Evolutionary conservation across 2,888 invertebrate genomes (phyloP), one percentile per base, ranked within the genome.

Genomic region (Hetaerina titia): DNA sequence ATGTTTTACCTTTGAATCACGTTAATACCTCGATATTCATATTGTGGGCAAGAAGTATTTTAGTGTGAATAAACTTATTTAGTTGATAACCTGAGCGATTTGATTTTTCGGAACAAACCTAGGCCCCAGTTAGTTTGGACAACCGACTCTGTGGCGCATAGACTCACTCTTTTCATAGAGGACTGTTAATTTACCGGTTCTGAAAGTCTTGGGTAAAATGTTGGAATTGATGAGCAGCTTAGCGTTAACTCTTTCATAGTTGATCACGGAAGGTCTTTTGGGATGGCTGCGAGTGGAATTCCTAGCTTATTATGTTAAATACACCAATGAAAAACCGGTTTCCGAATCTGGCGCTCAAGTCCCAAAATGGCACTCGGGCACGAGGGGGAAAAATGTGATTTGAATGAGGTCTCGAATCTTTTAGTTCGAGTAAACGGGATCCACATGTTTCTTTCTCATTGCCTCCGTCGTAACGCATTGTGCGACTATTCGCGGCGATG

Each of bases 321-420:
- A 13, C 31, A 25, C 81, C 31, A 81, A 81, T 81, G 25, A 31
- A 81, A 31, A 81, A 81, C 81, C 81, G 81, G 81, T 81, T 81
- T 31, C 81, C 81, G 81, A 11, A 13, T 81, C 31, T 2, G 45
- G 45, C 45, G 45, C 45, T 45, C 45, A 45, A 31, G 13, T 81
- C 81, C 81, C 69, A 69, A 69, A 69, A 69, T n/a, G 69, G 69
- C n/a, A n/a, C n/a, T n/a, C n/a, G n/a, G 69, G 69, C 6, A n/a
- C 6, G 69, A 69, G 19, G 69, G 7, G 22, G 22, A 45, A 45
- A 45, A 45, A 45, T 45, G 45, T 45, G 45, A 45, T 45, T 45
- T 45, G 45, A 45, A 45, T 8, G 25, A 25, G n/a, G n/a, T 11
- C 11, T 11, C 11, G 25, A 2, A 31, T 81, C 1, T 25, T 81